phyloP scores from a whole-genome alignment of 2,113 vertebrate genomes.

The Chaenocephalus aceratus region DNA sequence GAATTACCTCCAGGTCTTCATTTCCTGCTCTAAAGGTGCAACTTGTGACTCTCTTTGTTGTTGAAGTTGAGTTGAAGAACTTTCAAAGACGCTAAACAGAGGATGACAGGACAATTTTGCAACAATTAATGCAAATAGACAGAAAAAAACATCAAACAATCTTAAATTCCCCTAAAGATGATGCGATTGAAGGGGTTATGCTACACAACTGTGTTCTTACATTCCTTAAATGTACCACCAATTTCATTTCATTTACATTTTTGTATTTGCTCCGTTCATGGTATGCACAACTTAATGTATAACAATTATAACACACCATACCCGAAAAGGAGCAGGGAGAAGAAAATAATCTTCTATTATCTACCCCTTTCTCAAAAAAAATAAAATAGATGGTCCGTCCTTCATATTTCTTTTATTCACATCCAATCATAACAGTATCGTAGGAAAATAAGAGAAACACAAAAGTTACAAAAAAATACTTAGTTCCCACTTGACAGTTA shows the following conservation, averaged over 20 bases:
- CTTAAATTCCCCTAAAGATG: background rate
- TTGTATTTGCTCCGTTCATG: too few species aligned
- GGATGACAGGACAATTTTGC: background rate
- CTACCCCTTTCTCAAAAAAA: too few species aligned
- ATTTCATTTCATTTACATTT: background rate
- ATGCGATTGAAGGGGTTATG: background rate
- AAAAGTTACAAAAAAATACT: too few species aligned
- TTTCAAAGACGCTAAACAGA: background rate
- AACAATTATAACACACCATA: too few species aligned
- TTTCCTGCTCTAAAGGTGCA: background rate
- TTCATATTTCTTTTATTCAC: too few species aligned
- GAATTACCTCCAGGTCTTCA: slow-evolving; percentile 7
- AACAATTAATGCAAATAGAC: background rate
- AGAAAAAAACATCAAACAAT: background rate
- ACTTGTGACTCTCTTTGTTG: background rate
- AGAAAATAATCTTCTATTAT: too few species aligned
- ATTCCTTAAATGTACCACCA: background rate
- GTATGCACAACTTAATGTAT: too few species aligned
- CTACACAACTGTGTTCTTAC: background rate
- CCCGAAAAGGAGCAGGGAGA: too few species aligned
- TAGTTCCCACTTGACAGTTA: too few species aligned
- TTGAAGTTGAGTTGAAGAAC: background rate
- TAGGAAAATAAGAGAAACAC: too few species aligned
- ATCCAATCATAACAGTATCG: too few species aligned
- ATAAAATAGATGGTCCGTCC: too few species aligned